phyloP scores from a whole-genome alignment of 2,888 invertebrate genomes.

The Acanthosepion esculentum region DNA sequence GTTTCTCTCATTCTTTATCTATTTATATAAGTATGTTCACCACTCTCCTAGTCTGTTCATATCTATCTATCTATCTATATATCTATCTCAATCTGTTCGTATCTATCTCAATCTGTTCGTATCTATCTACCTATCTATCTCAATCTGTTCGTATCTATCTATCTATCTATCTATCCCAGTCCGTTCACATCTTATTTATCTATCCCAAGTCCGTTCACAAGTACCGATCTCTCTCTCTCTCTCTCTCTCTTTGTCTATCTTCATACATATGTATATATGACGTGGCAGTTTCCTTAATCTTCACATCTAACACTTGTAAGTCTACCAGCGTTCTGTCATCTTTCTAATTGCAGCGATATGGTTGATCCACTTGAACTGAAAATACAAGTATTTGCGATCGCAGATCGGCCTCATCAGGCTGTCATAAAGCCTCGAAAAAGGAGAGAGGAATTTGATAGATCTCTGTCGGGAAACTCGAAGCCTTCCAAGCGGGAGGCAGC shows the following conservation, averaged over 20 bases:
- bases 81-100: too few species aligned
- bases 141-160: too few species aligned
- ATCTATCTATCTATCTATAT: too few species aligned
- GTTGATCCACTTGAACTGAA: slow-evolving; percentile 21
- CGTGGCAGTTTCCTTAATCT: not conserved
- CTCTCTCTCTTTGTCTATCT: not conserved
- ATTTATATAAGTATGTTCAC: too few species aligned
- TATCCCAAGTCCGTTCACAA: too few species aligned
- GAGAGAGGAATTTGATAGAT: not conserved
- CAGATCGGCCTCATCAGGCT: slow-evolving; percentile 15
- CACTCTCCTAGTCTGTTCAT: too few species aligned
- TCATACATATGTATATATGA: not conserved
- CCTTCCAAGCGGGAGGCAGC: not conserved
- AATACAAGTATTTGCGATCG: slow-evolving; percentile 33
- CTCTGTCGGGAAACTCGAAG: not conserved
- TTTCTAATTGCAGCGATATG: not conserved
- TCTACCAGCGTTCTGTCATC: not conserved
- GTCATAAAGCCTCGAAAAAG: not conserved
- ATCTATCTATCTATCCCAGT: too few species aligned
- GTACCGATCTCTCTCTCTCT: too few species aligned
- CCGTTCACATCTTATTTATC: too few species aligned
- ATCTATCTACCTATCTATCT: too few species aligned
- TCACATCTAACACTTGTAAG: not conserved
- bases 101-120: too few species aligned
- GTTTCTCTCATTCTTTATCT: too few species aligned